A percentile compares a stretch with the other conserved stretches of the same genome.
Evolutionary conservation across 2,797 vertebrate species (phyloP).

Genomic region (Melanotaenia parkinsoni): DNA sequence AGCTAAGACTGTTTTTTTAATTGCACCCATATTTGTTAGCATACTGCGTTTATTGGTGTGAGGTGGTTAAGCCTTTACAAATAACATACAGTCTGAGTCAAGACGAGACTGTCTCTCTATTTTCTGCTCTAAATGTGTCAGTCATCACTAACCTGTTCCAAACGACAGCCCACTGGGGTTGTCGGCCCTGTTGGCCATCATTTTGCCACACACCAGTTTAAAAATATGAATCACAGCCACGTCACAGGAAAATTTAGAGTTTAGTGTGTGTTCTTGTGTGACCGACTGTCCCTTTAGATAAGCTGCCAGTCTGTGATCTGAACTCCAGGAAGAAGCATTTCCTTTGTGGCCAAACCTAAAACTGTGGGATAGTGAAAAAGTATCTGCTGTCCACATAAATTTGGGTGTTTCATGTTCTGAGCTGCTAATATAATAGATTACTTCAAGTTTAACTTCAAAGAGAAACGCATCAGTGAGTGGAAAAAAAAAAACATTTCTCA

Average conservation of each 20-base stretch:
- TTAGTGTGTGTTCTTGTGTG: slow-evolving; percentile 6
- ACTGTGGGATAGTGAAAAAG: background rate
- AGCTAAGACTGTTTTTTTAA: slow-evolving; percentile 58
- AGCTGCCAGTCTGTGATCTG: slow-evolving; percentile 33
- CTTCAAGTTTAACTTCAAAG: slow-evolving; percentile 32
- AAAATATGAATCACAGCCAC: slow-evolving; percentile 55
- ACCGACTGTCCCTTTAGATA: slow-evolving; percentile 44
- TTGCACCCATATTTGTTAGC: slow-evolving; percentile 60
- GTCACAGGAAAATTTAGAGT: slow-evolving; percentile 22
- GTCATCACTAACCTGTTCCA: slow-evolving; percentile 47
- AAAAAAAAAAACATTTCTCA: slow-evolving; percentile 31
- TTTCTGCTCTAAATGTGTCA: slow-evolving; percentile 56
- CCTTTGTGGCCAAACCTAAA: slow-evolving; percentile 41
- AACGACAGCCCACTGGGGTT: slow-evolving; percentile 35
- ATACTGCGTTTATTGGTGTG: slow-evolving; percentile 44
- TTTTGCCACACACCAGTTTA: slow-evolving; percentile 23
- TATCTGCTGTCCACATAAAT: background rate
- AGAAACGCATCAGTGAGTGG: background rate
- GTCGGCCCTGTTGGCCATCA: slow-evolving; percentile 32
- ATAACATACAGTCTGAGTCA: slow-evolving; percentile 29
- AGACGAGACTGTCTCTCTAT: slow-evolving; percentile 34
- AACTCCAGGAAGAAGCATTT: slow-evolving; percentile 68
- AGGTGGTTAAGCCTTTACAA: slow-evolving; percentile 41
- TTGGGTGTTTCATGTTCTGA: slow-evolving; percentile 4
- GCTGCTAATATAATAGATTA: slow-evolving; percentile 12